Percentiles rank a stretch among this genome's conserved stretches.
phyloP scores from a whole-genome alignment of 2,113 vertebrate genomes.

The Sander vitreus region DNA sequence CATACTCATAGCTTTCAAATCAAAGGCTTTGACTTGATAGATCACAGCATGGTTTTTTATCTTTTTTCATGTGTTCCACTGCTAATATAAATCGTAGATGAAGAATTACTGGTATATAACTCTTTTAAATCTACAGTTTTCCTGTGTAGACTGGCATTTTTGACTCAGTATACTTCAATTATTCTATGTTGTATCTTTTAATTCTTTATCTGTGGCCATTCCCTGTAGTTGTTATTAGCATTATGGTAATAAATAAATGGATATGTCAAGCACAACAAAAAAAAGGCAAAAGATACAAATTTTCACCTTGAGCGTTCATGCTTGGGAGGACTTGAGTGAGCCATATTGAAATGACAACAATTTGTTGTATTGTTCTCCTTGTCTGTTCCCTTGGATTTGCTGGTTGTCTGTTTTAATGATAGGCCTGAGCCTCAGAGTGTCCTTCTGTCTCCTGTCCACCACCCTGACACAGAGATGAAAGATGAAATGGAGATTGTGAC shows the following conservation, averaged over 20 bases:
- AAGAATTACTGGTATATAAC: neutral
- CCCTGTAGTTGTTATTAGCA: neutral
- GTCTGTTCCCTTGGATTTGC: slow-evolving; percentile 60
- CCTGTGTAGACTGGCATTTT: neutral
- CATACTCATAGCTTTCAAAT: slow-evolving; percentile 2
- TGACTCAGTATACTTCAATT: neutral
- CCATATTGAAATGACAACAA: slow-evolving; percentile 70
- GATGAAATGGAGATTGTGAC: slow-evolving; percentile 86
- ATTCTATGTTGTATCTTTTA: neutral
- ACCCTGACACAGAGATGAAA: slow-evolving; percentile 80
- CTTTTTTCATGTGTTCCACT: neutral
- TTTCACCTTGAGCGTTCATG: slow-evolving; percentile 27
- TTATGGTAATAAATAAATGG: neutral
- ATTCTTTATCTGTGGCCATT: neutral
- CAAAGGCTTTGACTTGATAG: slow-evolving; percentile 4
- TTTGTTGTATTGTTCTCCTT: slow-evolving; percentile 70
- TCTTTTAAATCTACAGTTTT: neutral
- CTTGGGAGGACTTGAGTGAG: slow-evolving; percentile 50
- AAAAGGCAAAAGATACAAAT: neutral
- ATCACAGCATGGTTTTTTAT: slow-evolving; percentile 7
- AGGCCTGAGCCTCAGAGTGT: slow-evolving; percentile 67
- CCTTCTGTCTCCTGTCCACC: slow-evolving; percentile 68
- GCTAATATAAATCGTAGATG: neutral
- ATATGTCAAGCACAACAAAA: neutral
- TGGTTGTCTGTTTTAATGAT: slow-evolving; percentile 75